Conservation (phyloP, 1,140 invertebrate species). For the Micrasema longulum region DNA sequence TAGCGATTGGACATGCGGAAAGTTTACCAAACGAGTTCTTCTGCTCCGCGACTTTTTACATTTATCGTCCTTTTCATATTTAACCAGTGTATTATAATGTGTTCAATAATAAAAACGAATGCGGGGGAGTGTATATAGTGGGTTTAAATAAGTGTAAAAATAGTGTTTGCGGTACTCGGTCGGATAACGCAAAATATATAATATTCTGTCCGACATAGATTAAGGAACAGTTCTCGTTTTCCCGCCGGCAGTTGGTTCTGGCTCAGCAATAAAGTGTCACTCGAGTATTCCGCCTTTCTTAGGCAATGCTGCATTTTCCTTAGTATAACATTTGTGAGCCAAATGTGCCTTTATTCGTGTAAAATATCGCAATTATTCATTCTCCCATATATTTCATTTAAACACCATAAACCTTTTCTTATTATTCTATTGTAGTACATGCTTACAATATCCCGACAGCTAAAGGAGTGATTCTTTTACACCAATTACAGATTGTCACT, state of each 20-base stretch:
- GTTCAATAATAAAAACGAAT: slow-evolving; percentile 37
- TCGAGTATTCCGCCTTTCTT: too few species aligned
- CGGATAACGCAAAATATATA: background rate
- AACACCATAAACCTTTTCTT: slow-evolving; percentile 5
- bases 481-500: too few species aligned
- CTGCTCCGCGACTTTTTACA: slow-evolving; percentile 16
- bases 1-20: slow-evolving; percentile 14
- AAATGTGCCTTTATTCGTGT: slow-evolving; percentile 47
- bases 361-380: slow-evolving; percentile 38
- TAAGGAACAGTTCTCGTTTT: slow-evolving; percentile 5
- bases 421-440: slow-evolving; percentile 8
- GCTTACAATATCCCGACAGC: background rate
- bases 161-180: slow-evolving; percentile 12
- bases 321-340: slow-evolving; percentile 40
- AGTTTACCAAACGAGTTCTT: slow-evolving; percentile 23
- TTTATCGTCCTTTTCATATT: slow-evolving; percentile 15
- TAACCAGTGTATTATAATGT: slow-evolving; percentile 44
- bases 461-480: too few species aligned
- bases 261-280: slow-evolving; percentile 1
- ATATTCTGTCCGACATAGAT: slow-evolving; percentile 6
- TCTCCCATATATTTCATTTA: slow-evolving; percentile 10
- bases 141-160: slow-evolving; percentile 22
- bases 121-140: slow-evolving; percentile 2
- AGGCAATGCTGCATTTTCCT: too few species aligned
- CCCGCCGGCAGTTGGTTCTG: too few species aligned